phyloP scores from a whole-genome alignment of 2,888 invertebrate genomes.

The Parnassius orleans region DNA sequence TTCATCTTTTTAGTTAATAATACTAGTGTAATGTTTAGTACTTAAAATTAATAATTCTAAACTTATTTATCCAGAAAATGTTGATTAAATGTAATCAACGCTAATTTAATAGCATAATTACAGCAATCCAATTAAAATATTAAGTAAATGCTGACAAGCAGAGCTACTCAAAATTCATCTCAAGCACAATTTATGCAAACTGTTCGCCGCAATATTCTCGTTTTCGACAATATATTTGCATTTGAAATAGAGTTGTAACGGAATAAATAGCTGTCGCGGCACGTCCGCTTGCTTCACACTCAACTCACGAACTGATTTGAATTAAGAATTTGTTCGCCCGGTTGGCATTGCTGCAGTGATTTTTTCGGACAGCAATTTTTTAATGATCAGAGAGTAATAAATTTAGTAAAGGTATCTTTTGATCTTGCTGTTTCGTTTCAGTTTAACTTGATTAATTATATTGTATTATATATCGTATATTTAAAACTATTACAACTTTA shows the following conservation, averaged over 20 bases:
- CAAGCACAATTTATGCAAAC: slow-evolving; percentile 66
- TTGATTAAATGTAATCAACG: slow-evolving; percentile 13
- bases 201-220: slow-evolving; percentile 58
- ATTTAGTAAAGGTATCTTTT: too few species aligned
- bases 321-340: slow-evolving; percentile 68
- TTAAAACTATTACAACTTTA: too few species aligned
- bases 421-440: too few species aligned
- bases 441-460: too few species aligned
- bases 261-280: slow-evolving; percentile 65
- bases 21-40: too few species aligned
- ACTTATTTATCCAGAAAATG: too few species aligned
- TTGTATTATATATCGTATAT: too few species aligned
- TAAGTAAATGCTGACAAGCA: slow-evolving; percentile 33
- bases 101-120: slow-evolving; percentile 22
- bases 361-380: slow-evolving; percentile 16
- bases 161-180: slow-evolving; percentile 50
- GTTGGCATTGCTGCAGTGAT: slow-evolving; percentile 43
- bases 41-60: too few species aligned
- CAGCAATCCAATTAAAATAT: slow-evolving; percentile 27
- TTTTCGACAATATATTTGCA: slow-evolving; percentile 72
- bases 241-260: slow-evolving; percentile 68
- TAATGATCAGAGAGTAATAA: too few species aligned
- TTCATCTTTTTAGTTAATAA: too few species aligned
- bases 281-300: slow-evolving; percentile 69
- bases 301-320: slow-evolving; percentile 77